Evolutionary conservation across 2,797 vertebrate species (phyloP).

Genomic region (Gadopsis bispinosus): DNA sequence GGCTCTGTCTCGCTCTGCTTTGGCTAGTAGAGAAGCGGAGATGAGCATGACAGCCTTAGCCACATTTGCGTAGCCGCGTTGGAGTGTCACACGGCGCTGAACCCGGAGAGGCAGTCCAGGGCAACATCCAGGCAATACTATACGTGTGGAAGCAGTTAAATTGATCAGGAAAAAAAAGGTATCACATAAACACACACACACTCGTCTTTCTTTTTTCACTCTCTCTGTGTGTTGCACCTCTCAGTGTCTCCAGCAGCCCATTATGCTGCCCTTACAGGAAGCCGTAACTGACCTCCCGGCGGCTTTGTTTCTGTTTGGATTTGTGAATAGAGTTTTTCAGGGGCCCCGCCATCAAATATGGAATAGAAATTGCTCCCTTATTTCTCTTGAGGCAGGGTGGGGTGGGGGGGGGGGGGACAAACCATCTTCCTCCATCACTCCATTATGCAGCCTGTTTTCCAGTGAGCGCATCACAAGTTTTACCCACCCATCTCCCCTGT

Average conservation of each 20-base stretch:
- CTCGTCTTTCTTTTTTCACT: background rate
- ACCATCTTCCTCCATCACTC: constrained; percentile 79
- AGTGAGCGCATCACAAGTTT: constrained; percentile 98
- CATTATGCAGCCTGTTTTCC: constrained; percentile 99
- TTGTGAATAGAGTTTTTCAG: constrained; percentile 98
- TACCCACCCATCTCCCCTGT: constrained; percentile 37
- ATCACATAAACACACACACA: constrained; percentile 65
- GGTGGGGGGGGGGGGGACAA: constrained; percentile 30
- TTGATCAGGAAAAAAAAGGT: constrained; percentile 89
- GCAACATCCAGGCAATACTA: constrained; percentile 88
- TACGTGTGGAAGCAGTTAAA: constrained; percentile 91
- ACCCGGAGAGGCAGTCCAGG: constrained; percentile 62
- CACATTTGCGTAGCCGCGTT: constrained; percentile 46
- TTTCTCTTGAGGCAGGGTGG: constrained; percentile 93
- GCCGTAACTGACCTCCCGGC: constrained; percentile 92
- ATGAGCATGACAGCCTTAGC: constrained; percentile 48
- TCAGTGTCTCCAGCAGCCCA: constrained; percentile 89
- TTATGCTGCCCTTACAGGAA: constrained; percentile 94
- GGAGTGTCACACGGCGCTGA: constrained; percentile 66
- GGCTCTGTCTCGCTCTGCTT: constrained; percentile 52
- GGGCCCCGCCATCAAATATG: constrained; percentile 93
- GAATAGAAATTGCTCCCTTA: constrained; percentile 99
- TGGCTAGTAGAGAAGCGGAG: constrained; percentile 52
- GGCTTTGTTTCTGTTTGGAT: constrained; percentile 99
- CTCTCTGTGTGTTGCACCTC: constrained; percentile 68